A percentile compares a stretch with the other conserved stretches of the same genome.
Conservation (phyloP, 2,888 invertebrate species). For the Cosmia pyralina region DNA sequence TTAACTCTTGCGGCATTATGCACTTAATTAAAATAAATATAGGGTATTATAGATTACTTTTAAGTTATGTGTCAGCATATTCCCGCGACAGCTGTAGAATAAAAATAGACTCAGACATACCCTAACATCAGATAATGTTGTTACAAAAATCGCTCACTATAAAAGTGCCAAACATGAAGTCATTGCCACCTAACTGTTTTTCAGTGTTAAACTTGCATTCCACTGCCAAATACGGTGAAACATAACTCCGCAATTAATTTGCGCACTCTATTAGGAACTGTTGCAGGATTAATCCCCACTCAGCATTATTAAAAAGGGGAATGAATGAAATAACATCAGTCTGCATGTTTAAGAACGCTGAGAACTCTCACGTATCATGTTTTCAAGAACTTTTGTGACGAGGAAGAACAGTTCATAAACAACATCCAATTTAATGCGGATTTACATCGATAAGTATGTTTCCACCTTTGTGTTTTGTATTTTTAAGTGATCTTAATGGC, state of each 20-base stretch:
- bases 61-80: constrained; percentile 26
- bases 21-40: constrained; percentile 67
- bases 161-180: constrained; percentile 44
- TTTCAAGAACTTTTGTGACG: neutral
- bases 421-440: constrained; percentile 9
- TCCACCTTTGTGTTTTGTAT: constrained; percentile 16
- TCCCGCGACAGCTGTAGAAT: constrained; percentile 11
- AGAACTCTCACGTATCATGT: neutral
- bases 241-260: constrained; percentile 4
- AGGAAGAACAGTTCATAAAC: neutral
- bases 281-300: neutral
- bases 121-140: neutral
- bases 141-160: constrained; percentile 9
- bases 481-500: constrained; percentile 1
- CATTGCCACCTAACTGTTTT: neutral
- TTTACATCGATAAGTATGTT: constrained; percentile 3
- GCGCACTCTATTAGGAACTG: neutral
- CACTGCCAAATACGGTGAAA: constrained; percentile 1
- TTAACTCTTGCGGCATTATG: constrained; percentile 67
- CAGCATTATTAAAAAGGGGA: neutral
- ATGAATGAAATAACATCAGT: neutral
- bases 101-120: neutral
- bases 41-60: constrained; percentile 6
- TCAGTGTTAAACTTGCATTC: neutral
- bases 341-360: neutral